These are phyloP conservation scores for Clarias magur DNA, from an alignment of 2,113 vertebrate species.

Conservation along the genomic window DNA sequence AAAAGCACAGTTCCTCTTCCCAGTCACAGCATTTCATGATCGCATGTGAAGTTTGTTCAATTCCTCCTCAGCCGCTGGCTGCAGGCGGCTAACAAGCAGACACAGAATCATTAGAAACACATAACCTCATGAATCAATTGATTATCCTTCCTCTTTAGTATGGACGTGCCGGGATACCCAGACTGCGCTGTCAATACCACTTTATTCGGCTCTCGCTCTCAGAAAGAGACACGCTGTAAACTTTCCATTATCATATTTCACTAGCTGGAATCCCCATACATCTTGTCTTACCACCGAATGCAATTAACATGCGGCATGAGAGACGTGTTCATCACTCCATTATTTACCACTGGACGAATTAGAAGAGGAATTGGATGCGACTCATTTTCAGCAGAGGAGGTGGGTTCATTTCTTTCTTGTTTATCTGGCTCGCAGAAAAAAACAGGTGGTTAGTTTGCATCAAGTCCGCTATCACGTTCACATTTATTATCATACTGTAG, in stretches of 20 bases:
- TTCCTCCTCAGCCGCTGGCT: background rate
- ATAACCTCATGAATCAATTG: slow-evolving; percentile 33
- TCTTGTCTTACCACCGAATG: background rate
- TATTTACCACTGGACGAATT: background rate
- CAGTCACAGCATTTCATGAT: background rate
- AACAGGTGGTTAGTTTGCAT: background rate
- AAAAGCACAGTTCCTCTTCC: background rate
- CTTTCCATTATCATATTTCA: background rate
- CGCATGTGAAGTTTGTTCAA: background rate
- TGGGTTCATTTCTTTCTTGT: background rate
- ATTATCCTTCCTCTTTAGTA: slow-evolving; percentile 8
- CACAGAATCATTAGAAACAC: background rate
- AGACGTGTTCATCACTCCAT: background rate
- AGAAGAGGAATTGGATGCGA: background rate
- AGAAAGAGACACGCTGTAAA: background rate
- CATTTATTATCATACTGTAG: too few species aligned
- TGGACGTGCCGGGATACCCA: background rate
- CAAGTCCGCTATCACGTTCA: background rate
- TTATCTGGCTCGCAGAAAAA: background rate
- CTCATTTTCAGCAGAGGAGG: background rate
- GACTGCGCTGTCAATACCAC: background rate
- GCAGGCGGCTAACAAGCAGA: slow-evolving; percentile 12
- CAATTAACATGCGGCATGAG: background rate
- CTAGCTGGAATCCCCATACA: background rate
- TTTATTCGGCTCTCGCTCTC: background rate